Base-by-base conservation (phyloP, 2,797 vertebrate species). In the Fratercula arctica region DNA sequence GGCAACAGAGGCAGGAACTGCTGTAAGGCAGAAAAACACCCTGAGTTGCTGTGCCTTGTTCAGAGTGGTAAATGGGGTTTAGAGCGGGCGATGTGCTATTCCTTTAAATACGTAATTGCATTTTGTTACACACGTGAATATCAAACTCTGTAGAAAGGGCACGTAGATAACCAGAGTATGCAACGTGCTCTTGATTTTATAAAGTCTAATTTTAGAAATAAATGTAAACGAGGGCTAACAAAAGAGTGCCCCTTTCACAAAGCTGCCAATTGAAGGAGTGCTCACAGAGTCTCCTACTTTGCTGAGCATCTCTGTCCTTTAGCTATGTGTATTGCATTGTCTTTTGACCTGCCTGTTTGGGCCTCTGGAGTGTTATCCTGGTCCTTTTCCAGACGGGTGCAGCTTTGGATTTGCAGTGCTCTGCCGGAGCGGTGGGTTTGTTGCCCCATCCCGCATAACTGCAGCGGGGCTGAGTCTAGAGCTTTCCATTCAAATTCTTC, bases 301-400 rank as follows among this genome's bases (percentile, higher is more conserved):
- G n/a, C 51, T 57, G 15, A 67, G 33, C 14, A 6, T 60, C 33
- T 35, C 37, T 25, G 2, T 46, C 35, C 29, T 66, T 56, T 28
- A 41, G 2, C n/a, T 39, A 2, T 1, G 1, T 8, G 14, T n/a
- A 12, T 17, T 2, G 0, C 18, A 0, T 31, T 53, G 33, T 20
- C 66, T 72, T 61, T 14, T 23, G 37, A 11, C 0, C 0, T 21
- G 28, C 15, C 33, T 8, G 3, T 31, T 28, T 43, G 17, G 20
- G 35, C 5, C 2, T 56, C 67, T 48, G n/a, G 12, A n/a, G 35
- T 16, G 4, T 31, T 18, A 8, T 13, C 54, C 60, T 69, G 43
- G 12, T 70, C 0, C 0, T 33, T 20, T 51, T 41, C 35, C 35
- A 53, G 33, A 6, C 1, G 2, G 19, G 25, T 11, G 23, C 31